These are phyloP conservation scores for Apotomis capreana DNA, from an alignment of 2,888 invertebrate genomes.

Conservation along the genomic window DNA sequence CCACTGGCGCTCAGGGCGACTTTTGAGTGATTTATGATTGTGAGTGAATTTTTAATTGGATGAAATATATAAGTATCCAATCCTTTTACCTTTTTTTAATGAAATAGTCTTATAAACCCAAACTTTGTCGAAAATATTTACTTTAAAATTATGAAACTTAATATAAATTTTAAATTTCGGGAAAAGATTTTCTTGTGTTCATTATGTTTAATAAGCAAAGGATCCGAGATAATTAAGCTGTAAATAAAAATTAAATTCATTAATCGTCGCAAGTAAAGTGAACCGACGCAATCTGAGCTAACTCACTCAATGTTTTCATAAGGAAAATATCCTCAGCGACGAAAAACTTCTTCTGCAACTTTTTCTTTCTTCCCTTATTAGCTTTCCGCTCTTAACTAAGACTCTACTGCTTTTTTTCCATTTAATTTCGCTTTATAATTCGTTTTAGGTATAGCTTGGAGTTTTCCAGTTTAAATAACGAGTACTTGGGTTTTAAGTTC, in stretches of 20 bases:
- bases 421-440: conserved; percentile 57
- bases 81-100: no score
- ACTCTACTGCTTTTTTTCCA: conserved; percentile 62
- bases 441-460: conserved; percentile 46
- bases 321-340: conserved; percentile 68
- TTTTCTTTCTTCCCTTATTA: conserved; percentile 68
- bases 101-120: no score
- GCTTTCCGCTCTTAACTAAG: conserved; percentile 70
- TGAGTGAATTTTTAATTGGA: no score
- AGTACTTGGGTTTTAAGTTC: conserved; percentile 22
- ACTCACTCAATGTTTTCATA: conserved; percentile 68
- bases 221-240: conserved; percentile 51
- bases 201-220: conserved; percentile 33
- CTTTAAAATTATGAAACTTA: not conserved
- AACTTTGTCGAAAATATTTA: no score
- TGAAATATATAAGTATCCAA: no score
- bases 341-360: conserved; percentile 70
- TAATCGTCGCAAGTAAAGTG: conserved; percentile 59
- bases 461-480: conserved; percentile 44
- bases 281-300: conserved; percentile 61
- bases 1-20: no score
- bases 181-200: conserved; percentile 1
- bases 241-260: conserved; percentile 60
- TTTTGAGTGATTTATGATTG: no score
- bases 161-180: not conserved